Evolutionary conservation across 2,888 invertebrate genomes (phyloP), one percentile per base, ranked within the genome.

Genomic region (Cyclophora punctaria): DNA sequence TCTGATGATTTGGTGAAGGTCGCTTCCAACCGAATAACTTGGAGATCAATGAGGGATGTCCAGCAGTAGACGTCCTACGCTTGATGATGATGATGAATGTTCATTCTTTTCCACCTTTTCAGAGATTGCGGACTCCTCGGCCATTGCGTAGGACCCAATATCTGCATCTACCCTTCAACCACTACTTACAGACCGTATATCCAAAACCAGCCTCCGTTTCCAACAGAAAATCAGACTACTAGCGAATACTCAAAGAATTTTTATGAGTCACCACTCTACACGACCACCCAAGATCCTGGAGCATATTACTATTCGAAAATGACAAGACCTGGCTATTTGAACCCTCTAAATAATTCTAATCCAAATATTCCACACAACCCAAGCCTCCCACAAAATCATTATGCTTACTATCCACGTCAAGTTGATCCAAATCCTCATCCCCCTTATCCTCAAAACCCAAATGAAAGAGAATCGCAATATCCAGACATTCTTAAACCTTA

Each of bases 51-150:
- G 20, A 20, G 20, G 20, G 20, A 20, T 1, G 20, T 20, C 20
- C 34, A 41, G 6, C 33, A 41, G 7, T 2, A 2, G 7, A 20
- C 20, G 20, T 20, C 20, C 20, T 20, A 20, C 20, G 20, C 20
- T 20, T 20, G 20, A 20, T 20, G 20, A 20, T 20, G 20, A 20
- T 20, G 20, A 20, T 20, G 20, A 20, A 20, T 20, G 20, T 20
- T 20, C 20, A 20, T 20, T 37, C 7, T 7, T 40, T 6, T 44
- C 3, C 43, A 7, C 20, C 20, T 46, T 58, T 50, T 71, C 55
- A 89, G 93, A 52, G 75, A 76, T 2, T 93, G 93, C 63, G 79
- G 83, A 57, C 64, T 71, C 3, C 65, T 66, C 33, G 85, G 83
- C 1, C 75, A 69, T 46, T 80, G 82, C 49, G 55, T 80, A 7